These are phyloP conservation scores for Sepiola atlantica DNA, from an alignment of 2,888 invertebrate species.

Conservation along the genomic window DNA sequence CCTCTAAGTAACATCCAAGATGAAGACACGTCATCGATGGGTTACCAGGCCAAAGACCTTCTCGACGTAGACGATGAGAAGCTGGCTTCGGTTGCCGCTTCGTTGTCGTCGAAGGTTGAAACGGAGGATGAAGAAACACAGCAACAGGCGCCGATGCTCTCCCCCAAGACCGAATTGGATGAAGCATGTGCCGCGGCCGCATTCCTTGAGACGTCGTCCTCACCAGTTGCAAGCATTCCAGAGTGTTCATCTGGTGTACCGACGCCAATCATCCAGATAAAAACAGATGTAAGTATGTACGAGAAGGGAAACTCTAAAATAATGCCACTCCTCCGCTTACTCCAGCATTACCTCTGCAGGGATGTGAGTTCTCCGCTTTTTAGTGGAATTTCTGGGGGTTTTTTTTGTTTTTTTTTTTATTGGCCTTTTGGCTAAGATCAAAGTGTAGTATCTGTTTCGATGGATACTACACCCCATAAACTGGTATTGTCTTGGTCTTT, in stretches of 20 bases:
- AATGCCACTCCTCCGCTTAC: no score
- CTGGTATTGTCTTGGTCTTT: no score
- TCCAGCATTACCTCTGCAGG: no score
- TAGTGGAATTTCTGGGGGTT: no score
- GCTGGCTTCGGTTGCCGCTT: neutral
- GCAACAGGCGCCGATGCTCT: neutral
- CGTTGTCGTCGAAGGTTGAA: neutral
- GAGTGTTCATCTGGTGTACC: neutral
- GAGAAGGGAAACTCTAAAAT: no score
- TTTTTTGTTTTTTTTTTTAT: no score
- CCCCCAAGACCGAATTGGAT: constrained; percentile 47
- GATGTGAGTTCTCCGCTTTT: no score
- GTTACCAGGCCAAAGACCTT: constrained; percentile 36
- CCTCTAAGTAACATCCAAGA: constrained; percentile 5
- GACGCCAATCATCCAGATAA: neutral
- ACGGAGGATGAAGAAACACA: constrained; percentile 37
- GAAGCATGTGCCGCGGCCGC: constrained; percentile 38
- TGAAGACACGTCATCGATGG: constrained; percentile 24
- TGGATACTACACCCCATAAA: no score
- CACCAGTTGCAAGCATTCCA: neutral
- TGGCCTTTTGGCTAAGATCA: no score
- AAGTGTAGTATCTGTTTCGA: no score
- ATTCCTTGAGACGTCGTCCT: neutral
- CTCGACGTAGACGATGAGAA: constrained; percentile 34
- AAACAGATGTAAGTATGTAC: constrained; percentile 38